A percentile compares a stretch with the other conserved stretches of the same genome.
phyloP scores from a whole-genome alignment of 2,113 vertebrate species.

The Tinamus guttatus region DNA sequence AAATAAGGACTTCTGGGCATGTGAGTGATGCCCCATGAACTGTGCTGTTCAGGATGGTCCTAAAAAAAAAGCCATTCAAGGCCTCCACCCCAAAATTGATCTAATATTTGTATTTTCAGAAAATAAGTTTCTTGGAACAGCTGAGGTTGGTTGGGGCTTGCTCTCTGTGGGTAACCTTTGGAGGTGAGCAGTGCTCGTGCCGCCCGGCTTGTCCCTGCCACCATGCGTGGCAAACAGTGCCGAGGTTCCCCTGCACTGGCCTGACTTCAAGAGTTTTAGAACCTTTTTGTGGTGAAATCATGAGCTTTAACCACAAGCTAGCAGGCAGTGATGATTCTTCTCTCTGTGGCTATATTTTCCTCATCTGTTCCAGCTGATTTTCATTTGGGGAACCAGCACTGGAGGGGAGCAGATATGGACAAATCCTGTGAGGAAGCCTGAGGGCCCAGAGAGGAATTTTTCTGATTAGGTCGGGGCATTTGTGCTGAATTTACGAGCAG shows the following conservation, averaged over 20 bases:
- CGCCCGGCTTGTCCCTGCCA: neutral
- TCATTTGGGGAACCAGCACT: neutral
- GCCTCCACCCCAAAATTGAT: slow-evolving; percentile 33
- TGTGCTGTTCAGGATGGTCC: neutral
- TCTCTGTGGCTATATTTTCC: neutral
- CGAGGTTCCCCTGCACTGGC: neutral
- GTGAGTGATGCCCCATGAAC: neutral
- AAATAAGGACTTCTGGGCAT: neutral
- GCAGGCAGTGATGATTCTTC: neutral
- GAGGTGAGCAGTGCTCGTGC: neutral
- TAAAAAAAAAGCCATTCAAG: neutral
- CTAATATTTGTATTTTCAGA: slow-evolving; percentile 31
- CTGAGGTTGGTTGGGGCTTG: neutral
- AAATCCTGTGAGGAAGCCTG: neutral
- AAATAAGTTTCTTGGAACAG: slow-evolving; percentile 1
- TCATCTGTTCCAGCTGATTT: neutral
- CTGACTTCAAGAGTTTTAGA: neutral
- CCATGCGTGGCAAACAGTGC: neutral
- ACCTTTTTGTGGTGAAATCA: neutral
- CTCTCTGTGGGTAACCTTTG: neutral
- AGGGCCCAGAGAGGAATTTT: neutral
- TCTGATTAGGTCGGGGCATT: neutral
- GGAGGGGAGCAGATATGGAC: neutral
- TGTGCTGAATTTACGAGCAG: neutral
- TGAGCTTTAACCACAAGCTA: neutral